A percentile compares a stretch with the other conserved stretches of the same genome.
Evolutionary conservation across 2,113 vertebrate species (phyloP).

Genomic region (Amphilophus citrinellus): DNA sequence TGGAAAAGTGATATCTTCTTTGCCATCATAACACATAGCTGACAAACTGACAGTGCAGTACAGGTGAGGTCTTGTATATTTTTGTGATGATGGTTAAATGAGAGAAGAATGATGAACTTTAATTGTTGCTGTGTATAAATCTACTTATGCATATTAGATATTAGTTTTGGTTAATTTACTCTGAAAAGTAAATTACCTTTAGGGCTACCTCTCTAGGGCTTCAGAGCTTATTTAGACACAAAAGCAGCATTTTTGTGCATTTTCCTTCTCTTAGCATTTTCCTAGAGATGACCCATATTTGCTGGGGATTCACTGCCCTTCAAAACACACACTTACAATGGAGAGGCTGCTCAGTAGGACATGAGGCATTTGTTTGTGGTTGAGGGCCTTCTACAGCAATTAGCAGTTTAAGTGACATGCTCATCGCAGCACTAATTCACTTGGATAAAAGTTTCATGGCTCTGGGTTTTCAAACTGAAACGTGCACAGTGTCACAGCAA

Average conservation of each 20-base stretch:
- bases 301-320: not conserved
- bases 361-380: not conserved
- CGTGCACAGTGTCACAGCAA: too few species aligned
- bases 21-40: not conserved
- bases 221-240: not conserved
- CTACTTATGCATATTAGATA: not conserved
- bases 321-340: not conserved
- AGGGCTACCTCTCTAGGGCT: too few species aligned
- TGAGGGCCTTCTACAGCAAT: not conserved
- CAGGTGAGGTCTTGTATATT: not conserved
- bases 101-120: not conserved
- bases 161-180: not conserved
- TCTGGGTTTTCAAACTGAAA: not conserved
- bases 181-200: not conserved
- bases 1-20: conserved; percentile 3
- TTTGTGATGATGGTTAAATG: not conserved
- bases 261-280: not conserved
- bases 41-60: not conserved
- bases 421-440: not conserved
- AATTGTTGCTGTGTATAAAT: not conserved
- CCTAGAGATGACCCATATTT: not conserved
- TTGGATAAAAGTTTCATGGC: not conserved
- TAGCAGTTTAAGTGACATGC: not conserved
- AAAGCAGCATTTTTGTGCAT: not conserved
- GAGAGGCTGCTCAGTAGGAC: not conserved